These are phyloP conservation scores for Drosophila punjabiensis DNA, from an alignment of 1,140 invertebrate species.

Conservation along the genomic window DNA sequence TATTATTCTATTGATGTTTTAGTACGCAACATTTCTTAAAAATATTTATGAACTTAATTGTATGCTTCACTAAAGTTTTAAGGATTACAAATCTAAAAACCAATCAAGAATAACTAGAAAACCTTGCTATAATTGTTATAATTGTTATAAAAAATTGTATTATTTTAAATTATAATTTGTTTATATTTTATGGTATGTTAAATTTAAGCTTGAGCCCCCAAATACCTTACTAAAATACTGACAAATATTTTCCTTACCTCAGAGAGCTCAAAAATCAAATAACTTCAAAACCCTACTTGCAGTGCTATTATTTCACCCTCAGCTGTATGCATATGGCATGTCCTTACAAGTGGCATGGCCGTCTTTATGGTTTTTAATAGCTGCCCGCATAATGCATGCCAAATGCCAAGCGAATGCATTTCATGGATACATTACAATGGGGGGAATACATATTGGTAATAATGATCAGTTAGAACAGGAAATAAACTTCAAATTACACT, in stretches of 20 bases:
- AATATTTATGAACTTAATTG: no score
- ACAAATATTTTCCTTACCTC: neutral
- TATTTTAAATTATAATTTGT: no score
- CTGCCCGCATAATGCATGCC: conserved; percentile 66
- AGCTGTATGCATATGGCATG: neutral
- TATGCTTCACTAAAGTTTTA: no score
- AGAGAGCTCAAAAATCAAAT: no score
- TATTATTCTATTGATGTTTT: no score
- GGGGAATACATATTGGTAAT: conserved; percentile 4
- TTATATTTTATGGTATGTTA: neutral
- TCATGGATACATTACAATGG: neutral
- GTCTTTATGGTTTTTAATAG: conserved; percentile 65
- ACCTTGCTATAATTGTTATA: no score
- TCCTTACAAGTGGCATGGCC: conserved; percentile 34
- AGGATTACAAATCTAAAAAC: neutral
- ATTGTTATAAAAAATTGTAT: no score
- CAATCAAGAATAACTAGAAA: no score
- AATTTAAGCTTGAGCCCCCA: no score
- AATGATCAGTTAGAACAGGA: neutral
- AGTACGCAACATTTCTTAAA: no score
- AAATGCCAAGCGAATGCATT: conserved; percentile 57
- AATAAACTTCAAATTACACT: neutral
- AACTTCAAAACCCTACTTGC: neutral
- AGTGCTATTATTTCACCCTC: neutral
- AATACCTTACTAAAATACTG: neutral